A percentile compares a stretch with the other conserved stretches of the same genome.
These are phyloP conservation scores for Sitta europaea DNA, from an alignment of 2,113 vertebrate genomes.

Conservation along the genomic window DNA sequence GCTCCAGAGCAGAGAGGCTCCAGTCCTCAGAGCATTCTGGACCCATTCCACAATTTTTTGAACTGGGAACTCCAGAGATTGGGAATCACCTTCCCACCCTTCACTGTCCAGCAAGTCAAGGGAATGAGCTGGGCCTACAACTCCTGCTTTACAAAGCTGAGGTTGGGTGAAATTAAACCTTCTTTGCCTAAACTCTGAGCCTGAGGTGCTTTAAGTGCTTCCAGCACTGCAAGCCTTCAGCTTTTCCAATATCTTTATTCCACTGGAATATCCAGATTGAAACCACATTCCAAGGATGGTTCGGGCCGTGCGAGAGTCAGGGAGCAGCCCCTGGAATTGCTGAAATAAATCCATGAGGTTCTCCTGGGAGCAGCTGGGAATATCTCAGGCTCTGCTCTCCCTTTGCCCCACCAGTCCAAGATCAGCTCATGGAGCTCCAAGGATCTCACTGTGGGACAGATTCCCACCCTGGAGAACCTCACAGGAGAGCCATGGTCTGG, in stretches of 20 bases:
- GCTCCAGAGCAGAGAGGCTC: neutral
- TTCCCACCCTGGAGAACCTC: neutral
- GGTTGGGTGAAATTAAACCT: neutral
- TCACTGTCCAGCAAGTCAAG: fast-evolving
- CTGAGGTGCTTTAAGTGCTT: neutral
- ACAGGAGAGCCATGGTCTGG: too few species aligned
- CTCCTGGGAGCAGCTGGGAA: neutral
- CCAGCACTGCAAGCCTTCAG: neutral
- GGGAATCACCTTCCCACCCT: neutral
- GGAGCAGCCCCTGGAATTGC: neutral
- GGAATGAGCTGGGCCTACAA: neutral
- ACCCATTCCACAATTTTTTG: neutral
- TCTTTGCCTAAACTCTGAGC: neutral
- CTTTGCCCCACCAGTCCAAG: fast-evolving
- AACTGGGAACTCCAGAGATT: neutral
- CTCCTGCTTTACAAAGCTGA: neutral
- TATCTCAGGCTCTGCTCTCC: neutral
- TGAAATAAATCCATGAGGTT: neutral
- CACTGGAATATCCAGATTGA: neutral
- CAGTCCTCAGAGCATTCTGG: neutral
- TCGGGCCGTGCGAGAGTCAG: neutral
- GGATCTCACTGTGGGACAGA: fast-evolving
- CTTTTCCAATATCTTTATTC: neutral
- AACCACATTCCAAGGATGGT: neutral
- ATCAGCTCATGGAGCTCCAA: neutral